Percentiles rank a stretch among this genome's conserved stretches.
Evolutionary conservation across 2,797 vertebrate species (phyloP).

Genomic region (Sphenopsis melanotis): DNA sequence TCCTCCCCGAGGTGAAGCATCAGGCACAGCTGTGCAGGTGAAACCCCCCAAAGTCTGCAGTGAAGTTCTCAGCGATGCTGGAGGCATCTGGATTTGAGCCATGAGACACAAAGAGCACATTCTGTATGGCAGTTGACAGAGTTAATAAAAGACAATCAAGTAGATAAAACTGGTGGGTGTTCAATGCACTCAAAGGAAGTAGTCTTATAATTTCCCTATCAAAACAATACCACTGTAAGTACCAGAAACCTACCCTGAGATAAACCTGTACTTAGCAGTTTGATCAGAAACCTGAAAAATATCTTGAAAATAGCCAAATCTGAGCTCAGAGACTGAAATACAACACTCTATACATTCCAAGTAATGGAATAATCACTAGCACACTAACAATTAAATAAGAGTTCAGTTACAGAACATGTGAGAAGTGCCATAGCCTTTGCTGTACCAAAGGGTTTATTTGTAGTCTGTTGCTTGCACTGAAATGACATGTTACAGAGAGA

Average conservation of each 20-base stretch:
- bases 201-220: not conserved
- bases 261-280: not conserved
- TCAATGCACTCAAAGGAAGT: not conserved
- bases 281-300: not conserved
- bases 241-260: not conserved
- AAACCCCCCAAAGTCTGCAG: not conserved
- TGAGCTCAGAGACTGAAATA: not conserved
- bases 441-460: not conserved
- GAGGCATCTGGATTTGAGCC: conserved; percentile 23
- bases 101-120: not conserved
- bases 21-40: conserved; percentile 44
- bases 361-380: not conserved
- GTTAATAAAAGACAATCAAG: conserved; percentile 14
- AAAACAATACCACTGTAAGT: not conserved
- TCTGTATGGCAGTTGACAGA: conserved; percentile 2
- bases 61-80: not conserved
- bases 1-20: not conserved
- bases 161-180: not conserved
- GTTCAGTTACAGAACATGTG: not conserved
- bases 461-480: not conserved
- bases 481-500: conserved; percentile 22
- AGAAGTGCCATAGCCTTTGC: not conserved
- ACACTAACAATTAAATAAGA: not conserved
- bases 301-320: not conserved
- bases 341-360: not conserved